phyloP scores from a whole-genome alignment of 2,113 vertebrate genomes.

The Camelus bactrianus region DNA sequence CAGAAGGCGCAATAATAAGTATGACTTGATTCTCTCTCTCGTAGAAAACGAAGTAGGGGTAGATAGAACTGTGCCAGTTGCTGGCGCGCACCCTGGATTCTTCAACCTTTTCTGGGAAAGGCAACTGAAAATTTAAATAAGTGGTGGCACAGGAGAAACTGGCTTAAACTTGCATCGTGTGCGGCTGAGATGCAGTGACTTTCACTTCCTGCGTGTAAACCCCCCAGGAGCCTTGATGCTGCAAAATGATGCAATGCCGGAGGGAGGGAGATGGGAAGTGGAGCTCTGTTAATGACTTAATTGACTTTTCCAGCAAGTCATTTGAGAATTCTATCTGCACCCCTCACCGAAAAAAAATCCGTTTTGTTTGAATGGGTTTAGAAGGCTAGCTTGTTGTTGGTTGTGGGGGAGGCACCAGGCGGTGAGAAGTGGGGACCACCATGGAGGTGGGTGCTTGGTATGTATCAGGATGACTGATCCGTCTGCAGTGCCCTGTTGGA shows the following conservation, averaged over 20 bases:
- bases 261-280: not conserved
- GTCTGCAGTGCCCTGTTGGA: conserved; percentile 36
- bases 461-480: not conserved
- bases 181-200: not conserved
- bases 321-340: conserved; percentile 30
- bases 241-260: not conserved
- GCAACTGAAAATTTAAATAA: not conserved
- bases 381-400: conserved; percentile 45
- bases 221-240: not conserved
- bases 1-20: not conserved
- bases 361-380: conserved; percentile 13
- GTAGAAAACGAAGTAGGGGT: not conserved
- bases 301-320: conserved; percentile 53
- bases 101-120: not conserved
- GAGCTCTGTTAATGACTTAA: not conserved
- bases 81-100: not conserved
- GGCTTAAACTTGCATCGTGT: not conserved
- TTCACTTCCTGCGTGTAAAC: not conserved
- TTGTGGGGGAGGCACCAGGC: not conserved
- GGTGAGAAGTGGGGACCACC: not conserved
- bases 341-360: conserved; percentile 19
- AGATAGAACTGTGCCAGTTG: not conserved
- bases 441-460: not conserved
- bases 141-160: not conserved
- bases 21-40: not conserved